Conservation (phyloP, 1,140 invertebrate genomes). For the Hypothenemus hampei region DNA sequence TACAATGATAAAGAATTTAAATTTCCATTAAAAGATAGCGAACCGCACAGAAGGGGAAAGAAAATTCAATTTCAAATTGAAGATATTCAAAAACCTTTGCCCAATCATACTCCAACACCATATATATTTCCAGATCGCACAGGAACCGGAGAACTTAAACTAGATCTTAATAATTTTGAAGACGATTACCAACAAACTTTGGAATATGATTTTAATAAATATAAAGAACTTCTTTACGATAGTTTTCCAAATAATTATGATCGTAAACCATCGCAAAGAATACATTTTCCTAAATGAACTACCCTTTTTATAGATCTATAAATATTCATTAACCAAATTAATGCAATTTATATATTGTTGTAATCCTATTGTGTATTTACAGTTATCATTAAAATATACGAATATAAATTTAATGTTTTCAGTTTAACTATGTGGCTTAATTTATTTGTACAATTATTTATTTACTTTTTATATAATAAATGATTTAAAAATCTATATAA, state of each 20-base stretch:
- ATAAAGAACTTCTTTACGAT: constrained; percentile 12
- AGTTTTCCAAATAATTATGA: constrained; percentile 14
- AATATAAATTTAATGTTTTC: no score
- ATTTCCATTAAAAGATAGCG: constrained; percentile 27
- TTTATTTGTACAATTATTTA: no score
- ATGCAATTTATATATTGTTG: neutral
- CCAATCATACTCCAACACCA: constrained; percentile 33
- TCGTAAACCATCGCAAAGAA: neutral
- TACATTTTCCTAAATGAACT: constrained; percentile 11
- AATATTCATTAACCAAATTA: no score
- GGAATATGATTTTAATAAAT: constrained; percentile 3
- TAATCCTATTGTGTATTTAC: no score
- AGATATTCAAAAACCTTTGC: constrained; percentile 34
- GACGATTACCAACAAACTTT: constrained; percentile 5
- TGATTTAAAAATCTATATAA: neutral
- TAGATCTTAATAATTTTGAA: constrained; percentile 34
- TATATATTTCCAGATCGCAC: constrained; percentile 47
- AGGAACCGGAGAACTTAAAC: constrained; percentile 45
- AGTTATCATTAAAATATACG: no score
- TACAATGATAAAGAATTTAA: constrained; percentile 2
- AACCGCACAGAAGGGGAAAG: constrained; percentile 26
- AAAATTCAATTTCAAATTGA: constrained; percentile 23
- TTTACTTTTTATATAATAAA: no score
- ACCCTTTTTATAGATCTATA: no score
- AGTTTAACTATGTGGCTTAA: no score